Percentiles rank a stretch among this genome's conserved stretches.
Evolutionary conservation across 2,797 vertebrate species (phyloP).

Genomic region (Lacerta viridis): DNA sequence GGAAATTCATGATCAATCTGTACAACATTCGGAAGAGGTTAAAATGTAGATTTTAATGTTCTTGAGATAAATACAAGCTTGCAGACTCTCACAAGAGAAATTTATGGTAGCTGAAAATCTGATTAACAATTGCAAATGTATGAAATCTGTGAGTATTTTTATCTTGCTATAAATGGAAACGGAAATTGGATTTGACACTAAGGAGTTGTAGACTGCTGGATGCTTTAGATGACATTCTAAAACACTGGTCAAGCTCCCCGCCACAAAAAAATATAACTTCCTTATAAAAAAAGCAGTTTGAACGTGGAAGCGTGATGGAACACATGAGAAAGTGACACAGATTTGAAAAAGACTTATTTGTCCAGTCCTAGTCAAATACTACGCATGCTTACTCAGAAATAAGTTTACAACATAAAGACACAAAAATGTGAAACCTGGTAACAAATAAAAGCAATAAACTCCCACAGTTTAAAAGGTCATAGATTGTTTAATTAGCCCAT

Average conservation of each 20-base stretch:
- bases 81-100: background rate
- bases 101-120: slow-evolving; percentile 6
- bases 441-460: no score
- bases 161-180: background rate
- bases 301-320: no score
- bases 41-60: slow-evolving; percentile 25
- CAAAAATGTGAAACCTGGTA: no score
- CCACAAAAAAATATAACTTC: no score
- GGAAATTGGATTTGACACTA: slow-evolving; percentile 1
- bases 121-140: slow-evolving; percentile 27
- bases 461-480: no score
- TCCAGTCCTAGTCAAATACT: no score
- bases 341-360: no score
- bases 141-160: background rate
- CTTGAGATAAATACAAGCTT: slow-evolving; percentile 11
- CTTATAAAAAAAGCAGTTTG: no score
- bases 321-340: no score
- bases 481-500: no score
- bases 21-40: background rate
- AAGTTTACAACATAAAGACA: no score
- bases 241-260: background rate
- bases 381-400: no score
- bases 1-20: slow-evolving; percentile 5
- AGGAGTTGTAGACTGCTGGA: background rate
- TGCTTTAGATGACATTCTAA: background rate